Base-by-base conservation (phyloP, 2,888 invertebrate species). In the Zygaena filipendulae region DNA sequence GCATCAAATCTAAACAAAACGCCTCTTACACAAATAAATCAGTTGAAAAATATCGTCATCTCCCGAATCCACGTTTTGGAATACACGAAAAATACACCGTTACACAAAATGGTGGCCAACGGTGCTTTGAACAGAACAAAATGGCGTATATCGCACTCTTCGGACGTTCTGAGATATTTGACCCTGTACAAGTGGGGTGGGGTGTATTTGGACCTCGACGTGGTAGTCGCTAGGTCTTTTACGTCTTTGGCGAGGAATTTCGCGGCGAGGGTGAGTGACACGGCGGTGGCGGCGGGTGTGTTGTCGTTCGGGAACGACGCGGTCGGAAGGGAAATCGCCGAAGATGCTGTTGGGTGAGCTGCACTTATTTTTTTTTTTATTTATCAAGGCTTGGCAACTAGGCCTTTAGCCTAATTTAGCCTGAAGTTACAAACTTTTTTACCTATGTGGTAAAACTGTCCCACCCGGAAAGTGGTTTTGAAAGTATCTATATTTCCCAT, bases 121-220 rank as follows among this genome's bases (percentile, higher is more conserved):
- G 79, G 81, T 1, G 53, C 61, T 0, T 52, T 87, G 4, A 75
- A 72, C 25, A 54, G 52, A 2, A 85, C 85, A 13, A 42, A 49
- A 2, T 87, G 84, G 75, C 79, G 83, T 0, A 63, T 68, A 21
- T 82, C 82, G 13, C 86, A 88, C 45, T 82, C 85, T 23, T 85
- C 86, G 24, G 88, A 89, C 47, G 68, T 87, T 2, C 60, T 89
- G 8, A 64, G 88, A 39, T 87, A 83, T 45, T 47, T 87, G 24
- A 84, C 87, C 0, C 60, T 92, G 3, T 90, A 86, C 81, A 90
- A 87, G 49, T 91, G 82, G 56, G 89, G 90, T 7, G 92, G 92
- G 0, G 84, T 90, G 26, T 91, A 90, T 52, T 57, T 92, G 27
- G 91, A 92, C 46, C 63, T 89, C 39, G 91, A 92, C 54, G 84